phyloP scores from a whole-genome alignment of 1,140 invertebrate species.

The Aricia agestis region DNA sequence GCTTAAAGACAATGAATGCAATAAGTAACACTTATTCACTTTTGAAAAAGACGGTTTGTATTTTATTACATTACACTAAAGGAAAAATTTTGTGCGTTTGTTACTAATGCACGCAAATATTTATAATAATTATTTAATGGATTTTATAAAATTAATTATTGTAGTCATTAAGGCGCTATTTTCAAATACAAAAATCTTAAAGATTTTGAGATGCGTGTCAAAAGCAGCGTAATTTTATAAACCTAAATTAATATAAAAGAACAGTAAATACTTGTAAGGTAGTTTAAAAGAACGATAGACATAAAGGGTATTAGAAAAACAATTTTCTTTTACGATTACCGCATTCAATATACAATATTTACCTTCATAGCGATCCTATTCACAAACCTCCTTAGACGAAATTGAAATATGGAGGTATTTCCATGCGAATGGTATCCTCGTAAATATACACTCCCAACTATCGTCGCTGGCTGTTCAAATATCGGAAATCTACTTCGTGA shows the following conservation, averaged over 20 bases:
- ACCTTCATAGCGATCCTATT: conserved; percentile 17
- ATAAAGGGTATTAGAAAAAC: conserved; percentile 1
- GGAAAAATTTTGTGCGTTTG: too few relatives aligned
- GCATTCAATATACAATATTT: conserved; percentile 9
- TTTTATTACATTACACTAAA: too few relatives aligned
- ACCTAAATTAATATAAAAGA: neutral
- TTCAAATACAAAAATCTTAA: too few relatives aligned
- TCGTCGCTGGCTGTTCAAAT: conserved; percentile 34
- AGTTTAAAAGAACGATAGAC: neutral
- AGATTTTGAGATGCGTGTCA: too few relatives aligned
- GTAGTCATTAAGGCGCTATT: too few relatives aligned
- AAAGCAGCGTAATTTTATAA: neutral
- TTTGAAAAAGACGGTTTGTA: too few relatives aligned
- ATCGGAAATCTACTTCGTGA: neutral
- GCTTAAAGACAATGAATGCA: too few relatives aligned
- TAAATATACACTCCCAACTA: conserved; percentile 33
- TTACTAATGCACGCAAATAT: too few relatives aligned
- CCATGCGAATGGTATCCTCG: conserved; percentile 28
- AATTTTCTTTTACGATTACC: conserved; percentile 1
- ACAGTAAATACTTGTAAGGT: too few relatives aligned
- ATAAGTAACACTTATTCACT: too few relatives aligned
- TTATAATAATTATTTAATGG: too few relatives aligned
- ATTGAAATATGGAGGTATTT: conserved; percentile 43
- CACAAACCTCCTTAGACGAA: conserved; percentile 29
- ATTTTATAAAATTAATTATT: too few relatives aligned